Percentiles rank a stretch among this genome's conserved stretches.
Evolutionary conservation across 2,888 invertebrate species (phyloP).

Genomic region (Ectemnius continuus): DNA sequence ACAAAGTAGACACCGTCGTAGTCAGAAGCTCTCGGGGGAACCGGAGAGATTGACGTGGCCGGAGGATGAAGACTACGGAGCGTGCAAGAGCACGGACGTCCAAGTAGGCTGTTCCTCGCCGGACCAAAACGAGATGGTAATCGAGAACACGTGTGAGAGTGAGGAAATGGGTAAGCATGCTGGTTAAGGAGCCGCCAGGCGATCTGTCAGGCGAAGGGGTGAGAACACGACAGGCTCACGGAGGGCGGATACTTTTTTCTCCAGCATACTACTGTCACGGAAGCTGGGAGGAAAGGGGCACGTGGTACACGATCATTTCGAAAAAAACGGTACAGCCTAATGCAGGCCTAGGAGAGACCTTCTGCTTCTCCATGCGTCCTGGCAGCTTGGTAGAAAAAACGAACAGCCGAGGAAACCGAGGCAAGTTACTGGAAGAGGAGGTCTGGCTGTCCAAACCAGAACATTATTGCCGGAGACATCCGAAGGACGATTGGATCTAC

Average conservation of each 20-base stretch:
- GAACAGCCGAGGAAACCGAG: constrained; percentile 52
- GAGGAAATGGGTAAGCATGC: constrained; percentile 65
- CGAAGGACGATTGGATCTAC: constrained; percentile 65
- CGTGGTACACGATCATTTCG: constrained; percentile 85
- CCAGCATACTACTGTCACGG: constrained; percentile 87
- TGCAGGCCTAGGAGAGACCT: constrained; percentile 63
- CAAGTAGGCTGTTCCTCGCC: constrained; percentile 73
- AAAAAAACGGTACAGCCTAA: constrained; percentile 68
- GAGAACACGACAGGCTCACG: neutral
- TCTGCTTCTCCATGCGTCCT: constrained; percentile 73
- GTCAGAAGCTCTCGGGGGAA: constrained; percentile 49
- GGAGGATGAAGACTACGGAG: constrained; percentile 57
- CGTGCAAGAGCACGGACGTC: constrained; percentile 70
- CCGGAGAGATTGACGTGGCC: constrained; percentile 60
- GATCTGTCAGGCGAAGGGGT: neutral
- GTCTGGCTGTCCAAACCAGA: constrained; percentile 70
- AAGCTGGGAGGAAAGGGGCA: constrained; percentile 84
- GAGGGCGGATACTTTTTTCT: constrained; percentile 45
- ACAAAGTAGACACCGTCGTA: constrained; percentile 54
- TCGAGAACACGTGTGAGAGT: constrained; percentile 71
- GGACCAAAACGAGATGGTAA: constrained; percentile 73
- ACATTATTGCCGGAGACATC: constrained; percentile 69
- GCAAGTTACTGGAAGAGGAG: constrained; percentile 68
- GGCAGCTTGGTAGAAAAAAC: constrained; percentile 62
- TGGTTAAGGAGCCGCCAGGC: neutral